A percentile compares a stretch with the other conserved stretches of the same genome.
Conservation (phyloP, 1,140 invertebrate species). For the Pseudomyrmex flavicornis region DNA sequence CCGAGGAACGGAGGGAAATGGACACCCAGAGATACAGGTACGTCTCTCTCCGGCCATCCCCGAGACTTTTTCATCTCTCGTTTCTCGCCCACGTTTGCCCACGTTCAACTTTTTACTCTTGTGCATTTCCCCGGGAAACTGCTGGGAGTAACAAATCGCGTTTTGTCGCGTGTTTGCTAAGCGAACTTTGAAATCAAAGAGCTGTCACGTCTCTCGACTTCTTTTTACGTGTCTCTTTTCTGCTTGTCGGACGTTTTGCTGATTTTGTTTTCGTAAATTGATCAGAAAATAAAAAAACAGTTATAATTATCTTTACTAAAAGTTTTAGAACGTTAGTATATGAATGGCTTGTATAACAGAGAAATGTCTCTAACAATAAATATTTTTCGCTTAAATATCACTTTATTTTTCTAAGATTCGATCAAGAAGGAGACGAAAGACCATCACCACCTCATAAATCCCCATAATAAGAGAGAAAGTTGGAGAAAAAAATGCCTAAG, state of each 20-base stretch:
- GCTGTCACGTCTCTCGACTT: background rate
- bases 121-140: constrained; percentile 15
- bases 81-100: background rate
- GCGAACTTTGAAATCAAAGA: constrained; percentile 8
- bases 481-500: constrained; percentile 1
- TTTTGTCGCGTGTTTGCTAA: constrained; percentile 10
- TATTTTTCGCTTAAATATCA: background rate
- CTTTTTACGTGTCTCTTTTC: background rate
- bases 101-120: constrained; percentile 11
- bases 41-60: background rate
- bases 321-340: background rate
- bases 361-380: background rate
- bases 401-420: background rate
- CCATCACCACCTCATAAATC: constrained; percentile 15
- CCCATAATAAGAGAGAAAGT: constrained; percentile 22
- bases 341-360: background rate
- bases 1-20: constrained; percentile 90
- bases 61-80: constrained; percentile 26
- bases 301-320: background rate
- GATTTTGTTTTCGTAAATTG: background rate
- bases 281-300: background rate
- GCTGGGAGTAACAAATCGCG: background rate
- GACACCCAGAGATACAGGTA: constrained; percentile 86
- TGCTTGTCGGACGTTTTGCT: background rate
- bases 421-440: background rate